Conservation (phyloP, 2,797 vertebrate genomes). For the Sebastes ruberrimus region DNA sequence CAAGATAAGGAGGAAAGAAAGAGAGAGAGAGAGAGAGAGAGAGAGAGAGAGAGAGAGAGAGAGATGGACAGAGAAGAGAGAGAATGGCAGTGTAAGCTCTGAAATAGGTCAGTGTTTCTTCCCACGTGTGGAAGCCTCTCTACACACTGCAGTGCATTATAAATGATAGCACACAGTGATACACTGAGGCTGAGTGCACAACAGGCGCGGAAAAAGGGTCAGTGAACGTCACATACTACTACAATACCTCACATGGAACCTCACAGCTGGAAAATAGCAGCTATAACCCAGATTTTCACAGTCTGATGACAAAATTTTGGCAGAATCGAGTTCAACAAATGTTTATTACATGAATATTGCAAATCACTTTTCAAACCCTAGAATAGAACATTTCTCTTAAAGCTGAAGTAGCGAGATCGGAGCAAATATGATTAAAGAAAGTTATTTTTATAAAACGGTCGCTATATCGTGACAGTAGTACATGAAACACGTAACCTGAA, state of each 20-base stretch:
- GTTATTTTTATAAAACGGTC: no score
- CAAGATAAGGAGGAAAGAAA: background rate
- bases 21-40: background rate
- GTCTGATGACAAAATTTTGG: background rate
- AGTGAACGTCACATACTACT: constrained; percentile 2
- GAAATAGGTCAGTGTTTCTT: constrained; percentile 47
- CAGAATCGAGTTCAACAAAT: background rate
- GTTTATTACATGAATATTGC: background rate
- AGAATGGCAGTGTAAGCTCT: background rate
- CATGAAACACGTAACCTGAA: no score
- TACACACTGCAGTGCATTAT: constrained; percentile 19
- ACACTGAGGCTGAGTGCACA: background rate
- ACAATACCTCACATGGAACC: no score
- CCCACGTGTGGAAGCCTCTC: constrained; percentile 2
- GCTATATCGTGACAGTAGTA: no score
- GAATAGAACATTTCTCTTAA: background rate
- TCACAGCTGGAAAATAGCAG: background rate
- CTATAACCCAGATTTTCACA: background rate
- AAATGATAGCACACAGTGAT: constrained; percentile 25
- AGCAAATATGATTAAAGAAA: no score
- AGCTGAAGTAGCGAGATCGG: no score
- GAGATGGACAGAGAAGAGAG: background rate
- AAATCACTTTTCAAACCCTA: background rate
- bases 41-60: background rate
- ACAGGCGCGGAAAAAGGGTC: constrained; percentile 4